phyloP scores from a whole-genome alignment of 2,113 vertebrate species.

The Smithornis capensis region DNA sequence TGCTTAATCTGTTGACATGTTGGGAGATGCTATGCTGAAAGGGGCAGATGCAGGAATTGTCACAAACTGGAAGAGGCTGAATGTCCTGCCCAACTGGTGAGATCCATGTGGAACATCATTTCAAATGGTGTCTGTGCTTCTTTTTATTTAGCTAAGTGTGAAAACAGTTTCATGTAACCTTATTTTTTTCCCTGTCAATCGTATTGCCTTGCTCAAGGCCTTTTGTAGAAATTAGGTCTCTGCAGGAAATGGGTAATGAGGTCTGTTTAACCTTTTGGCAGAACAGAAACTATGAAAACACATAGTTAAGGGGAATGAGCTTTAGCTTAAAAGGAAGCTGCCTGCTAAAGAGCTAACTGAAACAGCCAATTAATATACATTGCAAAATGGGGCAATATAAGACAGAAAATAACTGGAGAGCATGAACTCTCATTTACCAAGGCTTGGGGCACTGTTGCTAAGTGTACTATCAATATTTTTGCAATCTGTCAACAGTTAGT shows the following conservation, averaged over 20 bases:
- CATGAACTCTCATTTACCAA: not conserved
- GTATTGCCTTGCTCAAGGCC: not conserved
- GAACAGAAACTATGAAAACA: not conserved
- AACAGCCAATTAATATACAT: not conserved
- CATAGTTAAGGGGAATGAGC: not conserved
- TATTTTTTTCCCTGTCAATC: not conserved
- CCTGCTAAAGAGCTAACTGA: not conserved
- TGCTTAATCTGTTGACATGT: not conserved
- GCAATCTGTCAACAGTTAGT: not conserved
- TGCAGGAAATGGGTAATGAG: conserved; percentile 15
- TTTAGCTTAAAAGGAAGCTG: not conserved
- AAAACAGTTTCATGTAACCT: not conserved
- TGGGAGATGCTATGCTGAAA: not conserved
- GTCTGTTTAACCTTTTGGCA: not conserved
- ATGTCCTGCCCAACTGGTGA: not conserved
- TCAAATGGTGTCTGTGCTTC: not conserved
- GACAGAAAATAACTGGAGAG: not conserved
- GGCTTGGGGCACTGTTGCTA: not conserved
- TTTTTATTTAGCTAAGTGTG: not conserved
- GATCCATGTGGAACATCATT: not conserved
- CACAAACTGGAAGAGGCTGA: not conserved
- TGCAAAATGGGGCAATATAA: not conserved
- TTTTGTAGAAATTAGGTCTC: conserved; percentile 16
- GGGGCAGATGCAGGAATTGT: not conserved
- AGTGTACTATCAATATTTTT: not conserved